Conservation (phyloP, 2,888 invertebrate species). For the Luffia ferchaultella region DNA sequence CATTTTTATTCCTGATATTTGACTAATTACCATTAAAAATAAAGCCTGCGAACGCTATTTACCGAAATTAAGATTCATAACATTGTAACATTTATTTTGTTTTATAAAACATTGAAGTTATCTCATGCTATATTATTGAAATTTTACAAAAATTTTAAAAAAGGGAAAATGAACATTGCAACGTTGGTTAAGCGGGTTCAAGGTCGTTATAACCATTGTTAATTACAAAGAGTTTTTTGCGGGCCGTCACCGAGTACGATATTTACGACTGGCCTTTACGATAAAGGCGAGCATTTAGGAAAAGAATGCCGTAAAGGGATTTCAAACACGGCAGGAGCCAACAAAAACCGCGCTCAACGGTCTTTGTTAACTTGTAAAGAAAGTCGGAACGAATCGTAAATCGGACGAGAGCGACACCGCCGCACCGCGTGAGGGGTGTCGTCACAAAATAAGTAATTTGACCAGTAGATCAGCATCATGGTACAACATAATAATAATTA, state of each 20-base stretch:
- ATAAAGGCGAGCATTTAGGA: neutral
- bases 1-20: too few species aligned
- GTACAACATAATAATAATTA: too few species aligned
- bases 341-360: constrained; percentile 22
- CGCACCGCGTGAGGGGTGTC: constrained; percentile 45
- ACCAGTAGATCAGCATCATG: too few species aligned
- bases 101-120: too few species aligned
- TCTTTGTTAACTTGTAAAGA: constrained; percentile 42
- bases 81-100: too few species aligned
- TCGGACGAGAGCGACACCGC: constrained; percentile 53
- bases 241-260: neutral
- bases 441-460: too few species aligned
- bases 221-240: neutral
- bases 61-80: too few species aligned
- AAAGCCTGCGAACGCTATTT: too few species aligned
- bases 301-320: constrained; percentile 17
- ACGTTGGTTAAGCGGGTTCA: neutral
- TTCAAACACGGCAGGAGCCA: constrained; percentile 33
- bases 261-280: neutral
- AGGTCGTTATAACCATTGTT: neutral
- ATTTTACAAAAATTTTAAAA: too few species aligned
- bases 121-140: too few species aligned
- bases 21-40: too few species aligned
- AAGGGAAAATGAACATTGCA: too few species aligned
- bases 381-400: constrained; percentile 58